These are phyloP conservation scores for Excalfactoria chinensis DNA, from an alignment of 2,113 vertebrate species.

Conservation along the genomic window DNA sequence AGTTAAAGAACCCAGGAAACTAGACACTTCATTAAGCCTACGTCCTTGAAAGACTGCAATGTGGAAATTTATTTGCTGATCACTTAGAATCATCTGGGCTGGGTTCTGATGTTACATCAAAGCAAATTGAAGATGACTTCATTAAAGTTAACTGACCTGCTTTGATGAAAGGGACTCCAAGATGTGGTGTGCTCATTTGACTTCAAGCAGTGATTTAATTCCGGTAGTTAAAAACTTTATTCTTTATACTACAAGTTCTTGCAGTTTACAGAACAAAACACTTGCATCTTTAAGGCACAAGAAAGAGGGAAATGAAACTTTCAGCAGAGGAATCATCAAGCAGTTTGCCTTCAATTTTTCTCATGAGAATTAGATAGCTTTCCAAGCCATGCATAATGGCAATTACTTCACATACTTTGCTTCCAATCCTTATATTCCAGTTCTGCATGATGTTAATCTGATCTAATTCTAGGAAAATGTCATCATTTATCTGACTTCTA, in stretches of 20 bases:
- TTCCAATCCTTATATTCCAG: neutral
- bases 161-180: conserved; percentile 7
- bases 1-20: neutral
- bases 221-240: neutral
- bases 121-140: neutral
- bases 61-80: conserved; percentile 4
- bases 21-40: neutral
- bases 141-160: conserved; percentile 38
- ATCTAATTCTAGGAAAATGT: neutral
- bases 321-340: neutral
- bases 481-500: neutral
- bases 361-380: neutral
- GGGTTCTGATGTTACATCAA: conserved; percentile 28
- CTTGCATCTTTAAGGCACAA: neutral
- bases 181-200: neutral
- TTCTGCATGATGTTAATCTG: neutral
- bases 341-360: neutral
- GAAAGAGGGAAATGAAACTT: neutral
- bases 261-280: neutral
- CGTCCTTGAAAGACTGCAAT: neutral
- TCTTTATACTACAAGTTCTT: neutral
- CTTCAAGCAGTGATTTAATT: conserved; percentile 12
- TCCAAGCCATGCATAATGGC: neutral
- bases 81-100: neutral
- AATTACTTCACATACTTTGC: neutral